Evolutionary conservation across 2,888 invertebrate species (phyloP).

Genomic region (Hedya salicella): DNA sequence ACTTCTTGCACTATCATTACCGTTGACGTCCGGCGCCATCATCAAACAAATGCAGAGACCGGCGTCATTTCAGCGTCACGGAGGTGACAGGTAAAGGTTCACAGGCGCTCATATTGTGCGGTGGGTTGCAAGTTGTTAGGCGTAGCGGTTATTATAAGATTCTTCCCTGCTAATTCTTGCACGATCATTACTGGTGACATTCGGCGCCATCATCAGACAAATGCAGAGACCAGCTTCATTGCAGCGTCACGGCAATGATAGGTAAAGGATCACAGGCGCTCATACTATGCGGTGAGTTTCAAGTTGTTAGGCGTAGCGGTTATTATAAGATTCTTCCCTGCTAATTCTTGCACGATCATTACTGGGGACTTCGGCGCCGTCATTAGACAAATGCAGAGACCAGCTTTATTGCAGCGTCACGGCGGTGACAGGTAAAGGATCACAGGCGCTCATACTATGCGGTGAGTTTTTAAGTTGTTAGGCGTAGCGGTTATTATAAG

Average conservation of each 20-base stretch:
- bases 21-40: neutral
- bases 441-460: neutral
- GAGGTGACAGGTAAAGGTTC: slow-evolving; percentile 7
- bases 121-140: neutral
- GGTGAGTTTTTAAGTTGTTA: neutral
- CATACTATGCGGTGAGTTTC: neutral
- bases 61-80: neutral
- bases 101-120: neutral
- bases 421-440: slow-evolving; percentile 10
- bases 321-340: neutral
- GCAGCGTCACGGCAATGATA: slow-evolving; percentile 10
- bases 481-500: neutral
- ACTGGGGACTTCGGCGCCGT: neutral
- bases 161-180: too few relatives aligned
- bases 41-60: neutral
- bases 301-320: slow-evolving; percentile 8
- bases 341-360: neutral
- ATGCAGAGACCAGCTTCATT: slow-evolving; percentile 24
- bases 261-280: slow-evolving; percentile 22
- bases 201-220: slow-evolving; percentile 10
- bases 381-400: neutral
- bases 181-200: neutral
- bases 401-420: neutral
- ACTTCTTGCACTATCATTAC: neutral
- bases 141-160: neutral